Base-by-base conservation (phyloP, 2,113 vertebrate species). In the Oreotrochilus melanogaster region DNA sequence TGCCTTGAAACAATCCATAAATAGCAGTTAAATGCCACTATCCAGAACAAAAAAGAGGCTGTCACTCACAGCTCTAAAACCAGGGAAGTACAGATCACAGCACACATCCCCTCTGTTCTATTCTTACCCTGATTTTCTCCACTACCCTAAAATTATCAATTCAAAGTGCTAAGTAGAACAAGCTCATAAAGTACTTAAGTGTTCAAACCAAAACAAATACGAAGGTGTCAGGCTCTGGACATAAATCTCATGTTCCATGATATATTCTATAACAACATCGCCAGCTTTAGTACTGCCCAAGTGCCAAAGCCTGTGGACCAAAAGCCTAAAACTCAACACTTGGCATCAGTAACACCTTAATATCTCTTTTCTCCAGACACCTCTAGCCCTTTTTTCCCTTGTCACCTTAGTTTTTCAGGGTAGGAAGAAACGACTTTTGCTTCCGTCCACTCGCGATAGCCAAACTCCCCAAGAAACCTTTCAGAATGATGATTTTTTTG, bases 221-320 rank as follows among this genome's bases (percentile, higher is more conserved):
- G 50, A 58, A 15, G 47, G 57, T 43, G 65, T 48, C 54, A 67
- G 11, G 25, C 25, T 75, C 39, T 24, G 31, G 28, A 45, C 8
- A 10, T 4, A 33, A 0, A 0, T 10, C 61, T 61, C 48, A 5
- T 0, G 5, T 45, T 35, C 28, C 28, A 24, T 1, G 17, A 74
- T 17, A 56, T 1, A 39, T 15, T n/a, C 37, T 13, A 8, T 7
- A 42, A 5, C 6, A 62, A 43, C 28, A 19, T 1, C 22, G 51
- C 30, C 87, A 87, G 65, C 18, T 69, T 86, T 9, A 78, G 39
- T 18, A 13, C 24, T 47, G 58, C n/a, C 43, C 54, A 35, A 57
- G 45, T 1, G 42, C 53, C 47, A 57, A 86, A 70, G 31, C 2
- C 31, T 8, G 37, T 1, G 5, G 45, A 53, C n/a, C 27, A 69